Evolutionary conservation across 2,113 vertebrate genomes (phyloP).

Genomic region (Plecturocebus donacophilus): DNA sequence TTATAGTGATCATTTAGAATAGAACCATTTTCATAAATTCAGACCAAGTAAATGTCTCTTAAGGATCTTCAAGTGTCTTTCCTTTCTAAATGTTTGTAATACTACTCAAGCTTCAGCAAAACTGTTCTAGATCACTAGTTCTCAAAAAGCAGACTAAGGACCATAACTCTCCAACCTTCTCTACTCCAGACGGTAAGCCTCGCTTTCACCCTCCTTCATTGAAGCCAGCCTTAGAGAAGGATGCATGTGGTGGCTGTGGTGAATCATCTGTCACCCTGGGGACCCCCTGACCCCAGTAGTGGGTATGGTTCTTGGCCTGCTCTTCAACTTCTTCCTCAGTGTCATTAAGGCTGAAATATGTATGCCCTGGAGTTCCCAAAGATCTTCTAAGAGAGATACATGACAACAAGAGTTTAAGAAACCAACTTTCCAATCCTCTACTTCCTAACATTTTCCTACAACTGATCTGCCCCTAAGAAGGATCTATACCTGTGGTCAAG

Average conservation of each 20-base stretch:
- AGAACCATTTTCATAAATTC: constrained; percentile 19
- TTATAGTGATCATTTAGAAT: neutral
- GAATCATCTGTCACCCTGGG: too few species aligned
- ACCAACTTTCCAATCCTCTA: neutral
- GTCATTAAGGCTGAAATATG: neutral
- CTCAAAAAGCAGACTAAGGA: constrained; percentile 16
- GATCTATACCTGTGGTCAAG: neutral
- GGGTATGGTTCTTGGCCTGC: neutral
- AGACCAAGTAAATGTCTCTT: neutral
- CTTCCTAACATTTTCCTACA: neutral
- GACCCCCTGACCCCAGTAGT: neutral
- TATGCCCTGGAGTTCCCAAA: neutral
- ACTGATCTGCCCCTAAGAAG: neutral
- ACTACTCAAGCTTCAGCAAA: neutral
- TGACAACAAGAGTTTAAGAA: neutral
- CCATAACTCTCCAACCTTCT: neutral
- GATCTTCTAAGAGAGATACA: neutral
- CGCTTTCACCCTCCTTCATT: neutral
- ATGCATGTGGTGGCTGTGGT: neutral
- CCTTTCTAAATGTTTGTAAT: neutral
- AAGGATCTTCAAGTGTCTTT: neutral
- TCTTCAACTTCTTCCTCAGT: neutral
- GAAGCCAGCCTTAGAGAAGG: neutral
- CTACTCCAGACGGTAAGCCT: neutral
- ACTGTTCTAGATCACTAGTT: neutral